Evolutionary conservation across 2,888 invertebrate genomes (phyloP).

Genomic region (Lasiommata megera): DNA sequence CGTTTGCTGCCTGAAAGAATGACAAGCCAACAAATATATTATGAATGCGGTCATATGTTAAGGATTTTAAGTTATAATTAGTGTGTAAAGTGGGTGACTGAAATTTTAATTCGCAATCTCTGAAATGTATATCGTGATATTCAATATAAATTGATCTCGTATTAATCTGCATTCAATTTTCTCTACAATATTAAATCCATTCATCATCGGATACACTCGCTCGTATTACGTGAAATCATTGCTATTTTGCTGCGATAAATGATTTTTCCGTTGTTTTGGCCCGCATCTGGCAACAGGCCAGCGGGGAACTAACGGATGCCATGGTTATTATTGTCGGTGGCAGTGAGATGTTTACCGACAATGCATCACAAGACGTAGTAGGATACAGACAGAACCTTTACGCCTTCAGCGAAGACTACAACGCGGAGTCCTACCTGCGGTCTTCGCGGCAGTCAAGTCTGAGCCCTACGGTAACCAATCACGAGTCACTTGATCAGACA

Average conservation of each 20-base stretch:
- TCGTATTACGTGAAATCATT: constrained; percentile 26
- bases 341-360: no score
- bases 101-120: background rate
- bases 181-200: constrained; percentile 22
- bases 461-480: no score
- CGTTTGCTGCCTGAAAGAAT: no score
- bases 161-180: constrained; percentile 17
- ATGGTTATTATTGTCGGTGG: no score
- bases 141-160: constrained; percentile 22
- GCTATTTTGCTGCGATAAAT: constrained; percentile 30
- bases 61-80: background rate
- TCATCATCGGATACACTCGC: constrained; percentile 7
- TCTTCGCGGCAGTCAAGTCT: no score
- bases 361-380: no score
- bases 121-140: constrained; percentile 11
- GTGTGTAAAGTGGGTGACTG: background rate
- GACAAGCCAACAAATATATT: no score
- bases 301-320: constrained; percentile 30
- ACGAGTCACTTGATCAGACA: no score
- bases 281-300: constrained; percentile 33
- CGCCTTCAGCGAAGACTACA: no score
- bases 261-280: constrained; percentile 30
- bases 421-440: no score
- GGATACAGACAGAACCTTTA: no score
- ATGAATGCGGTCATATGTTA: no score